Conservation (phyloP, 2,797 vertebrate species). For the Premnoplex brunnescens region DNA sequence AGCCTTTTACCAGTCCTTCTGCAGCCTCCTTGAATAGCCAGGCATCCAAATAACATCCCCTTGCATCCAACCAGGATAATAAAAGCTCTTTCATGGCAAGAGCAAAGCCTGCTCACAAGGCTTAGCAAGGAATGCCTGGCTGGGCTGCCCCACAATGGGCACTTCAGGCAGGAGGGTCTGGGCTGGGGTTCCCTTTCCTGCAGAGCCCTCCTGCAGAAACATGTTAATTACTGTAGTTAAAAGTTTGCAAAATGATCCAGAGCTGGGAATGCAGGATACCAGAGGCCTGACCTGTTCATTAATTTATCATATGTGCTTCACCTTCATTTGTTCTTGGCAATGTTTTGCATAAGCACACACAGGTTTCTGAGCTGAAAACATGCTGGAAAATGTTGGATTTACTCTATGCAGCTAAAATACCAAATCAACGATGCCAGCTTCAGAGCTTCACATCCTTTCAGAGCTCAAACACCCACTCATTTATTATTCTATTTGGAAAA, state of each 20-base stretch:
- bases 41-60: neutral
- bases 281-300: neutral
- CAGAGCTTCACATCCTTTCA: neutral
- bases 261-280: neutral
- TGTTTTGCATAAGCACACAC: neutral
- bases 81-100: neutral
- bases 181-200: neutral
- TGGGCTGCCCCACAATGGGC: fast-evolving
- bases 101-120: neutral
- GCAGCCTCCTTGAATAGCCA: neutral
- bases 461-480: neutral
- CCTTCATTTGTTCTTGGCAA: neutral
- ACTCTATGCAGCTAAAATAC: neutral
- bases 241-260: neutral
- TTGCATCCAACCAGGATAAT: neutral
- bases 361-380: neutral
- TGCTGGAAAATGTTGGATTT: neutral
- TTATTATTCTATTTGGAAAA: constrained; percentile 51
- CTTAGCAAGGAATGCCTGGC: neutral
- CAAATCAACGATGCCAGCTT: neutral
- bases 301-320: neutral
- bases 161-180: neutral
- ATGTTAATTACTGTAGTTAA: fast-evolving
- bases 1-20: neutral
- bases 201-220: neutral